A percentile compares a stretch with the other conserved stretches of the same genome.
Conservation (phyloP, 2,797 vertebrate genomes). For the Peromyscus nudipes region DNA sequence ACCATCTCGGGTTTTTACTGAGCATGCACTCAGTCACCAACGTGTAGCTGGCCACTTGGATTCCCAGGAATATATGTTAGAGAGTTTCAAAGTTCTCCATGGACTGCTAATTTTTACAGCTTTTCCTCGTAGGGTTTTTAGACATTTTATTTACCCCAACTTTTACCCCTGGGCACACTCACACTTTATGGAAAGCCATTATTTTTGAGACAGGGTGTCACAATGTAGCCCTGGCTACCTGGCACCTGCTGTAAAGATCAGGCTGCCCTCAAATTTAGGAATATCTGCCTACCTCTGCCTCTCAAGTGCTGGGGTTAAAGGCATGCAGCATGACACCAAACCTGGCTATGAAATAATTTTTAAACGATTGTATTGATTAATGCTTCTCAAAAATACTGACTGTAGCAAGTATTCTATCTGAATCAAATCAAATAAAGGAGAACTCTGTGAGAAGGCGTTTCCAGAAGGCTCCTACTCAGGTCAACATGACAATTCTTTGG, state of each 20-base stretch:
- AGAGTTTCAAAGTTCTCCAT: neutral
- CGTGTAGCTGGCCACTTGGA: neutral
- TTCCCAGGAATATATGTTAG: slow-evolving; percentile 13
- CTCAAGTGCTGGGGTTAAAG: neutral
- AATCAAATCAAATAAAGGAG: slow-evolving; percentile 16
- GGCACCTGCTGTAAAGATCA: neutral
- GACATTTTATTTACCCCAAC: slow-evolving; percentile 37
- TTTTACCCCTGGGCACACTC: neutral
- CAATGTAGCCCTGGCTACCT: neutral
- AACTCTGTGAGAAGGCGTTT: slow-evolving; percentile 1
- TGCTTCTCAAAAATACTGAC: slow-evolving; percentile 11
- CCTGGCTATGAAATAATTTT: slow-evolving; percentile 30
- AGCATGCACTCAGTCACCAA: neutral
- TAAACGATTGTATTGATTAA: slow-evolving; percentile 57
- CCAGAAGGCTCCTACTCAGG: neutral
- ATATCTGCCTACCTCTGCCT: neutral
- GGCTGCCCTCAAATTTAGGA: neutral
- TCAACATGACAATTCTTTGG: slow-evolving; percentile 18
- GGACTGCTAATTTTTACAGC: slow-evolving; percentile 24
- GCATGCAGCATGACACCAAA: neutral
- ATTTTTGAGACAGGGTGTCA: neutral
- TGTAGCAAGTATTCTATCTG: neutral
- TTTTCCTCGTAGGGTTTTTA: slow-evolving; percentile 64
- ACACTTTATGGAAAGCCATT: neutral
- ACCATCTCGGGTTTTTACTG: neutral